Conservation (phyloP, 2,888 invertebrate species). For the Lycocerus yunnanus region DNA sequence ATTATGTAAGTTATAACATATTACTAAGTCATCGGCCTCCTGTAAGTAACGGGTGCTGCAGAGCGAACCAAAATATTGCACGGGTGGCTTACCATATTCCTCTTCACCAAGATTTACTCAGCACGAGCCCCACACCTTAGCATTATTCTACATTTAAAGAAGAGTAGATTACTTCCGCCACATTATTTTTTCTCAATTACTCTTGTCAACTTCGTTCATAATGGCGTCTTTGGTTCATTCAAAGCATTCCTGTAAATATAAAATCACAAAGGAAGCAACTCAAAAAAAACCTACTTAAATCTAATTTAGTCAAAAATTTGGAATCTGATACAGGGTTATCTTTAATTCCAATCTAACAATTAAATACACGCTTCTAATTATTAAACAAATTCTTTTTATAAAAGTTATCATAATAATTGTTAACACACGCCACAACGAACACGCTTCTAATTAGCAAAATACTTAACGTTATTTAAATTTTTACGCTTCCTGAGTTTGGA, state of each 20-base stretch:
- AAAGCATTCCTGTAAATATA: neutral
- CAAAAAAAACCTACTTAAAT: neutral
- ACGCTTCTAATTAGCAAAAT: constrained; percentile 51
- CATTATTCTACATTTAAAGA: constrained; percentile 25
- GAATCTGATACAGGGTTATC: constrained; percentile 17
- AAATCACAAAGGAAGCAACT: neutral
- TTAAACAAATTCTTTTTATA: constrained; percentile 35
- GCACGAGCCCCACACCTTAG: constrained; percentile 45
- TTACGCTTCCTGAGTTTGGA: constrained; percentile 43
- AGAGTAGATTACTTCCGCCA: constrained; percentile 16
- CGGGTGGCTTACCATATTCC: constrained; percentile 51
- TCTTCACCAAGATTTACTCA: constrained; percentile 46
- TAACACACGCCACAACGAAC: constrained; percentile 47
- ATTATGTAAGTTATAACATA: constrained; percentile 44
- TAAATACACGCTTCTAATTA: constrained; percentile 44
- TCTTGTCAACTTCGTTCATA: neutral
- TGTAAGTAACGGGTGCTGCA: constrained; percentile 51
- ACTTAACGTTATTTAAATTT: constrained; percentile 47
- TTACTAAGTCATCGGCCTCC: constrained; percentile 52
- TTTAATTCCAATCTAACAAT: constrained; percentile 32
- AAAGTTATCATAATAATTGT: constrained; percentile 40
- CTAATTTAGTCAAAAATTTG: neutral
- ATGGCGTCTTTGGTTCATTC: neutral
- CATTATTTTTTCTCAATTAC: constrained; percentile 5
- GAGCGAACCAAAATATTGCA: constrained; percentile 53